Percentiles rank a stretch among this genome's conserved stretches.
Evolutionary conservation across 2,888 invertebrate species (phyloP).

Genomic region (Drosophila fungiperda): DNA sequence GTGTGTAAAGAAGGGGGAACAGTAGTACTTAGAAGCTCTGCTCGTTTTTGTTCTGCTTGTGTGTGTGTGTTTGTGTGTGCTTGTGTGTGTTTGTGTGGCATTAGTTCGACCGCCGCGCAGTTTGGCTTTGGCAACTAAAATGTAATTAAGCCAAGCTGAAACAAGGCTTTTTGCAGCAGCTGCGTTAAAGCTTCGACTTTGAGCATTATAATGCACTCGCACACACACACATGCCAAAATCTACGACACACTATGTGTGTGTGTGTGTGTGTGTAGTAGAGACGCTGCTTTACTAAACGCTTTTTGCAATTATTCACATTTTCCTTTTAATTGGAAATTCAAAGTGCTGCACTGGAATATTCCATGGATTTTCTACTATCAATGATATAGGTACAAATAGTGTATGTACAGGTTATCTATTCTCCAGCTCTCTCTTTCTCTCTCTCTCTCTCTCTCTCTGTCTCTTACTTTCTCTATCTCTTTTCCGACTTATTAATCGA

Average conservation of each 20-base stretch:
- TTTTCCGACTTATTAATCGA: background rate
- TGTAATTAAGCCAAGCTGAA: conserved; percentile 79
- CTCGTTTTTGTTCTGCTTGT: conserved; percentile 48
- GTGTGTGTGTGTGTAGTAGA: background rate
- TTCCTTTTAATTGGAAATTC: conserved; percentile 84
- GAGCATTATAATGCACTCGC: conserved; percentile 45
- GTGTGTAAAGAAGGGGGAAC: conserved; percentile 17
- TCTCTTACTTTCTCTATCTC: background rate
- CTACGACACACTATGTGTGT: background rate
- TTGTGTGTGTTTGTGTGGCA: conserved; percentile 49
- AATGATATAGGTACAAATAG: background rate
- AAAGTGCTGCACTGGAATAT: conserved; percentile 69
- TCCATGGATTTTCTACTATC: conserved; percentile 5
- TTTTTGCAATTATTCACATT: conserved; percentile 83
- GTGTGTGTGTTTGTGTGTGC: conserved; percentile 35
- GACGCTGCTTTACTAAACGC: conserved; percentile 64
- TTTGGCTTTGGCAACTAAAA: conserved; percentile 70
- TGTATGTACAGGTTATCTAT: background rate
- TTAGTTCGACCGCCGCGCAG: conserved; percentile 59
- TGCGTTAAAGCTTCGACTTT: conserved; percentile 67
- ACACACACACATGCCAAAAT: conserved; percentile 7
- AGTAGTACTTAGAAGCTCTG: conserved; percentile 46
- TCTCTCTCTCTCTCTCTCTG: background rate
- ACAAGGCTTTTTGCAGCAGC: conserved; percentile 75
- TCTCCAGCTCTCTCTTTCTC: too few relatives aligned